Conservation (phyloP, 2,797 vertebrate species). For the Etheostoma nigrum region DNA sequence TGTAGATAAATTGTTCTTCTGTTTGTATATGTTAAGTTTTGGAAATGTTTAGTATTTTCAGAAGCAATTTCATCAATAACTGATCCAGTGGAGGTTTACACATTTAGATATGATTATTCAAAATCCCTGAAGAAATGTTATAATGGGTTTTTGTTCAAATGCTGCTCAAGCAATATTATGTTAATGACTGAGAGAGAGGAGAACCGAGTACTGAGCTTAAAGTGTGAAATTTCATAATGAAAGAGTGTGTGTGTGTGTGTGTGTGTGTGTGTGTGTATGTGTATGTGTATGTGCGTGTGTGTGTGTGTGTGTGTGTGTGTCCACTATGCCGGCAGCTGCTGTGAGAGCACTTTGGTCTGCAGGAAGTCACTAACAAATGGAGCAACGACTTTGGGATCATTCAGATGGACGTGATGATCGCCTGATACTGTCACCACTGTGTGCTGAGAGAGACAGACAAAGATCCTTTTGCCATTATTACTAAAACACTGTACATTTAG, state of each 20-base stretch:
- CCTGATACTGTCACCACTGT: conserved; percentile 68
- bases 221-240: conserved; percentile 24
- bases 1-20: neutral
- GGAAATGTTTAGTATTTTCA: neutral
- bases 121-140: neutral
- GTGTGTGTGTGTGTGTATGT: neutral
- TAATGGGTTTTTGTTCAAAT: neutral
- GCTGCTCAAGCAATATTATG: neutral
- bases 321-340: conserved; percentile 12
- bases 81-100: conserved; percentile 7
- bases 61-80: neutral
- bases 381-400: conserved; percentile 68
- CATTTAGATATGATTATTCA: too few species aligned
- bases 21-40: neutral
- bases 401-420: conserved; percentile 82
- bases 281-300: neutral
- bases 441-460: conserved; percentile 50
- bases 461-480: too few species aligned
- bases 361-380: conserved; percentile 75
- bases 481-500: too few species aligned
- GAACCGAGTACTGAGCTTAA: neutral
- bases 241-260: neutral
- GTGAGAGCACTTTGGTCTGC: conserved; percentile 33
- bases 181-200: conserved; percentile 10
- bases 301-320: neutral